phyloP scores from a whole-genome alignment of 2,113 vertebrate species.

The Protomyctophum bolini region DNA sequence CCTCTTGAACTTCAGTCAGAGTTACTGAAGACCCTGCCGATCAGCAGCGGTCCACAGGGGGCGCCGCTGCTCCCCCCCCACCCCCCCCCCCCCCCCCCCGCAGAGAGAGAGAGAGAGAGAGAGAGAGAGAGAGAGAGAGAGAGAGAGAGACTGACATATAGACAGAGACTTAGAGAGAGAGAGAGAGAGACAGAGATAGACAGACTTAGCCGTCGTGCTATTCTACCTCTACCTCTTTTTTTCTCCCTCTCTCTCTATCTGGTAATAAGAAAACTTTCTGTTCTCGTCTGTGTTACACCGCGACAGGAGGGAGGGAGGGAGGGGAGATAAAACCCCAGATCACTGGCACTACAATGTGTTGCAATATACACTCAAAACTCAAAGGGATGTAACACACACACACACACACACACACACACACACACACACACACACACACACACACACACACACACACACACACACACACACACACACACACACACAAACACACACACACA shows the following conservation, averaged over 20 bases:
- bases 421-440: background rate
- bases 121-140: background rate
- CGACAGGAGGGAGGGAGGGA: too few relatives aligned
- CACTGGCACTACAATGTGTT: conserved; percentile 34
- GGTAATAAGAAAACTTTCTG: conserved; percentile 83
- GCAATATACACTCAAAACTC: too few relatives aligned
- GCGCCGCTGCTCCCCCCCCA: conserved; percentile 17
- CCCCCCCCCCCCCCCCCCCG: conserved; percentile 57
- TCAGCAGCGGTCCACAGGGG: conserved; percentile 61
- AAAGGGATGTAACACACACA: background rate
- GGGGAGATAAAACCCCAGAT: conserved; percentile 76
- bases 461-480: conserved; percentile 19
- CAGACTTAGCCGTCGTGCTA: conserved; percentile 76
- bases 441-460: background rate
- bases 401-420: conserved; percentile 14
- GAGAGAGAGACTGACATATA: conserved; percentile 36
- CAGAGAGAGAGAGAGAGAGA: conserved; percentile 57
- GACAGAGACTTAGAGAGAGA: conserved; percentile 21
- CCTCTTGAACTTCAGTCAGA: conserved; percentile 78
- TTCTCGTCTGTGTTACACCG: conserved; percentile 69
- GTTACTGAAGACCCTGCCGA: conserved; percentile 68
- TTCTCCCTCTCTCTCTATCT: background rate
- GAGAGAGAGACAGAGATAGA: conserved; percentile 64
- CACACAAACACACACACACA: conserved; percentile 19
- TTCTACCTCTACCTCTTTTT: conserved; percentile 27